Conservation (phyloP, 1,140 invertebrate genomes). For the Polypedilum vanderplanki region DNA sequence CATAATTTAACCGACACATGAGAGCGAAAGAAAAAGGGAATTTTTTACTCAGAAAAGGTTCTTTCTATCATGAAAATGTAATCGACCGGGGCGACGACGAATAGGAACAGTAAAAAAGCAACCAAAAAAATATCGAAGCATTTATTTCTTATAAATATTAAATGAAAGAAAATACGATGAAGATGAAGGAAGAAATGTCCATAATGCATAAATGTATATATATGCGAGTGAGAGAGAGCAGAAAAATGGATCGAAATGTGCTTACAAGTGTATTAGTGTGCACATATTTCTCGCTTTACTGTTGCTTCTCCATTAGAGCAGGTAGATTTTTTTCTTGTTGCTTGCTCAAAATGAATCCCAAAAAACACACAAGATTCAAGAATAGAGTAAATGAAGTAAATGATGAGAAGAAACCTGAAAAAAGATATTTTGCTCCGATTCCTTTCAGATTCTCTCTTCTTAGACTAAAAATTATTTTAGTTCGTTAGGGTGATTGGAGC, state of each 20-base stretch:
- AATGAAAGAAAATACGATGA: slow-evolving; percentile 22
- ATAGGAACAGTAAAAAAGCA: background rate
- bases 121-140: slow-evolving; percentile 2
- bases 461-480: background rate
- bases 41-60: background rate
- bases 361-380: background rate
- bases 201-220: slow-evolving; percentile 21
- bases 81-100: slow-evolving; percentile 10
- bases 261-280: slow-evolving; percentile 18
- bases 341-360: slow-evolving; percentile 20
- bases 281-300: background rate
- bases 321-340: background rate
- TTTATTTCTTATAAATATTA: slow-evolving; percentile 29
- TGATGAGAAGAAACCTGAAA: slow-evolving; percentile 4
- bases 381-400: background rate
- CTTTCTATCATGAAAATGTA: slow-evolving; percentile 17
- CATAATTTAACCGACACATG: too few relatives aligned
- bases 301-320: slow-evolving; percentile 15
- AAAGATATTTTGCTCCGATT: background rate
- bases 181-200: slow-evolving; percentile 17
- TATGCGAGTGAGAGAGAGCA: background rate
- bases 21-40: too few relatives aligned
- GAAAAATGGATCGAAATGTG: background rate
- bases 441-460: background rate
- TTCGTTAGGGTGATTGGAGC: too few relatives aligned